These are phyloP conservation scores for Thalassarche chlororhynchos DNA, from an alignment of 2,113 vertebrate species.

Conservation along the genomic window DNA sequence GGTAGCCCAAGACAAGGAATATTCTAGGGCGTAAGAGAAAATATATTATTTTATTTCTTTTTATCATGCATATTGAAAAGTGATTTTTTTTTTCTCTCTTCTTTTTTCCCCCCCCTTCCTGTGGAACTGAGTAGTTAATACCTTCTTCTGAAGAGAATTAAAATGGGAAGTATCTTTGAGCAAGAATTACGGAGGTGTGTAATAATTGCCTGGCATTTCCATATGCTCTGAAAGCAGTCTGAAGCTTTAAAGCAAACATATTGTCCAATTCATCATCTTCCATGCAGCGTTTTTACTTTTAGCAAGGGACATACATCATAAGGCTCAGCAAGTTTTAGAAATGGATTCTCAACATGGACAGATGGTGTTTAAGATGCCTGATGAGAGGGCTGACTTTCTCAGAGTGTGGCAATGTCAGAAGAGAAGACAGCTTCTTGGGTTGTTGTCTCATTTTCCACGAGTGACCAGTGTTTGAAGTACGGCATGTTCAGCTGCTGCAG, in stretches of 20 bases:
- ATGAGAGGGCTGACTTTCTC: conserved; percentile 36
- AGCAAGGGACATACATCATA: conserved; percentile 41
- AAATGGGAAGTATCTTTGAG: background rate
- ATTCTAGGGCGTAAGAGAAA: background rate
- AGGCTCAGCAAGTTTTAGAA: conserved; percentile 6
- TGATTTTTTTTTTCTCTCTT: background rate
- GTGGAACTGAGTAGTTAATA: background rate
- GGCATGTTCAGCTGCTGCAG: background rate
- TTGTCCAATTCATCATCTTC: conserved; percentile 51
- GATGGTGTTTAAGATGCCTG: conserved; percentile 45
- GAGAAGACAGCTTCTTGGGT: background rate
- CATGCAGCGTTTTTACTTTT: conserved; percentile 6
- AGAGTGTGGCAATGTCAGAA: conserved; percentile 25
- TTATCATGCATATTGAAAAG: background rate
- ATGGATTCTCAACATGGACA: background rate
- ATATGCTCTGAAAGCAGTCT: background rate
- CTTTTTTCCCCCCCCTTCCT: background rate
- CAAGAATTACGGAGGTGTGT: background rate
- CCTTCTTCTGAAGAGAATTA: background rate
- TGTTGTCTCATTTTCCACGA: background rate
- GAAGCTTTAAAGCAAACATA: conserved; percentile 1
- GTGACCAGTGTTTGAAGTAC: background rate
- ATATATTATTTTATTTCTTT: background rate
- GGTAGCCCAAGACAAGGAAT: background rate
- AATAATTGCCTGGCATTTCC: background rate